Evolutionary conservation across 2,797 vertebrate species (phyloP).

Genomic region (Neosilurus hyrtlii): DNA sequence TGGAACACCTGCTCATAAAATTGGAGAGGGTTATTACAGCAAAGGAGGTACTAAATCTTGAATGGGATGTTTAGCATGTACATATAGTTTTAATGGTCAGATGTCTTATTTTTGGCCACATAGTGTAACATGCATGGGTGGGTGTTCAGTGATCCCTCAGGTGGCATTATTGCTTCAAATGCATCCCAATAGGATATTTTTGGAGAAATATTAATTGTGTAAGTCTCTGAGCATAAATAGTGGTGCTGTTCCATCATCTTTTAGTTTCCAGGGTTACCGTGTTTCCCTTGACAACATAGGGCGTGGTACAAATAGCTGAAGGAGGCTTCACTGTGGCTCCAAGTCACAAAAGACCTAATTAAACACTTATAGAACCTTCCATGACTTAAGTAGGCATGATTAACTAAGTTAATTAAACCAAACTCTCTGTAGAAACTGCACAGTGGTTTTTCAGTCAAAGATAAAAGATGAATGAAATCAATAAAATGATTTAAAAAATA

Average conservation of each 20-base stretch:
- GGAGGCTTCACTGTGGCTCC: slow-evolving; percentile 43
- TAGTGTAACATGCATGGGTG: not conserved
- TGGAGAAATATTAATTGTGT: slow-evolving; percentile 34
- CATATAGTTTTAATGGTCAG: not conserved
- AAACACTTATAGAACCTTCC: slow-evolving; percentile 50
- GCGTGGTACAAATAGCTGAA: slow-evolving; percentile 52
- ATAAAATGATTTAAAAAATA: slow-evolving; percentile 40
- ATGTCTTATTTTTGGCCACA: not conserved
- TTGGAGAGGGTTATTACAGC: not conserved
- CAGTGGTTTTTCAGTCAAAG: slow-evolving; percentile 24
- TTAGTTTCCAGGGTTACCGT: slow-evolving; percentile 63
- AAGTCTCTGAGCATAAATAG: slow-evolving; percentile 56
- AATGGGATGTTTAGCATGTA: not conserved
- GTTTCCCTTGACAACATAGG: slow-evolving; percentile 51
- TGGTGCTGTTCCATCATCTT: slow-evolving; percentile 45
- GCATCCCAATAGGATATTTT: slow-evolving; percentile 32
- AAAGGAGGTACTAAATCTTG: not conserved
- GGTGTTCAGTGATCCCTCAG: not conserved
- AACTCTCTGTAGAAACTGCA: slow-evolving; percentile 40
- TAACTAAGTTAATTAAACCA: slow-evolving; percentile 57
- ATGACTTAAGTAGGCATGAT: slow-evolving; percentile 47
- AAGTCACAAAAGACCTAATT: slow-evolving; percentile 52
- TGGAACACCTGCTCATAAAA: not conserved
- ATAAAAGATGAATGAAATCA: slow-evolving; percentile 45
- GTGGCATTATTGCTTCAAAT: not conserved